Conservation (phyloP, 2,113 vertebrate genomes). For the Larimichthys polyactis region DNA sequence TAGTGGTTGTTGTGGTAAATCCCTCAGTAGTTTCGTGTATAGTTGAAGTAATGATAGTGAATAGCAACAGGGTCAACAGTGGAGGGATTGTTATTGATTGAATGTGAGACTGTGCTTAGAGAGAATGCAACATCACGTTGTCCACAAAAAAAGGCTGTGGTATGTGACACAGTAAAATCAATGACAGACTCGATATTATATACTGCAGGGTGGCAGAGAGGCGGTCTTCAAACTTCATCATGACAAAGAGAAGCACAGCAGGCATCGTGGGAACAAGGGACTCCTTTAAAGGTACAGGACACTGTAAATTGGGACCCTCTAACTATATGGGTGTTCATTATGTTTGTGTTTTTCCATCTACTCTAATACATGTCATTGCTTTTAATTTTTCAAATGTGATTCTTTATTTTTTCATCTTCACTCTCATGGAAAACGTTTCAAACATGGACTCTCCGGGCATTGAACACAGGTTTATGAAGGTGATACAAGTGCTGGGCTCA, state of each 20-base stretch:
- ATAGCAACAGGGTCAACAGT: slow-evolving; percentile 8
- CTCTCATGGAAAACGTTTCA: no score
- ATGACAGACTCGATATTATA: background rate
- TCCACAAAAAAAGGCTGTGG: slow-evolving; percentile 22
- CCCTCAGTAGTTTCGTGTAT: background rate
- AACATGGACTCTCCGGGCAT: no score
- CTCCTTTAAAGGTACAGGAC: no score
- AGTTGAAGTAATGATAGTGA: slow-evolving; percentile 6
- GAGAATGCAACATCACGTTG: slow-evolving; percentile 8
- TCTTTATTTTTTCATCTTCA: no score
- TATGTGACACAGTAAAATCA: slow-evolving; percentile 14
- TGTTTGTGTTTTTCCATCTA: no score
- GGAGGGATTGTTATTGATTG: background rate
- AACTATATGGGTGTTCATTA: no score
- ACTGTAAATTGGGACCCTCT: no score
- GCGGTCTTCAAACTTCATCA: background rate
- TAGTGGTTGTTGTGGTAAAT: background rate
- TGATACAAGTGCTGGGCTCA: no score
- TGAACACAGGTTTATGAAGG: no score
- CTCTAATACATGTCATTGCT: no score
- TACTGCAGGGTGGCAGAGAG: background rate
- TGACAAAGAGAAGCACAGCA: background rate
- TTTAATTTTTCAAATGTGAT: no score
- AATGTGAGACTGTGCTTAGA: background rate
- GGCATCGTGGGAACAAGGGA: background rate